Evolutionary conservation across 2,113 vertebrate species (phyloP), one percentile per base, ranked within the genome.

Genomic region (Cairina moschata): DNA sequence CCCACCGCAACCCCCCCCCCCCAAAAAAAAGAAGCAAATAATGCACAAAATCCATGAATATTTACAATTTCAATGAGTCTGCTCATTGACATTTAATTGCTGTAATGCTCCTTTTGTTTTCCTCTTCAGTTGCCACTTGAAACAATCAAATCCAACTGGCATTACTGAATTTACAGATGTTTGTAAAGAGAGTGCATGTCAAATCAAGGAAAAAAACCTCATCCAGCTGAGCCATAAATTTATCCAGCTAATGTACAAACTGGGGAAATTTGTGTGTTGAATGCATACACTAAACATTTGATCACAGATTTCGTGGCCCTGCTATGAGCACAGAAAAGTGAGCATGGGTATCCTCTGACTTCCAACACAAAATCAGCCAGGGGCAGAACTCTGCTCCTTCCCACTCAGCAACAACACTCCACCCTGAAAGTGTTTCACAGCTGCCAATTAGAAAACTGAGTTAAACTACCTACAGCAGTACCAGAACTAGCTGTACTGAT

Each of bases 401-500:
- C 52, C 0, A 1, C 40, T 20, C 68, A 83, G 66, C 82, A 63
- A 48, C 50, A 83, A 72, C n/a, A 6, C 60, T 40, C 58, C 16
- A 63, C 72, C 66, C 71, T 68, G 29, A 55, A 18, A 74, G 72
- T 62, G 84, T 71, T 82, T 78, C 52, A 75, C 50, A 63, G 42
- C 32, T 76, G 84, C 60, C 90, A 93, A 56, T 72, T 52, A 83
- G 46, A 93, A 91, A 91, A 42, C 14, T 0, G 1, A 93, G 82
- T 68, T 76, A 80, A 94, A 62, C 71, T 38, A 76, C 44, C 77
- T 60, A 36, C 80, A 84, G 59, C 17, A 42, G 73, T 46, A 55
- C 80, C 44, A 68, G 86, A 93, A 86, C 60, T 18, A 78, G 88
- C n/a, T 83, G 58, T 76, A 85, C 71, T 83, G 67, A 95, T 97